These are phyloP conservation scores for Corythornis vintsioides DNA, from an alignment of 2,113 vertebrate species.

Conservation along the genomic window DNA sequence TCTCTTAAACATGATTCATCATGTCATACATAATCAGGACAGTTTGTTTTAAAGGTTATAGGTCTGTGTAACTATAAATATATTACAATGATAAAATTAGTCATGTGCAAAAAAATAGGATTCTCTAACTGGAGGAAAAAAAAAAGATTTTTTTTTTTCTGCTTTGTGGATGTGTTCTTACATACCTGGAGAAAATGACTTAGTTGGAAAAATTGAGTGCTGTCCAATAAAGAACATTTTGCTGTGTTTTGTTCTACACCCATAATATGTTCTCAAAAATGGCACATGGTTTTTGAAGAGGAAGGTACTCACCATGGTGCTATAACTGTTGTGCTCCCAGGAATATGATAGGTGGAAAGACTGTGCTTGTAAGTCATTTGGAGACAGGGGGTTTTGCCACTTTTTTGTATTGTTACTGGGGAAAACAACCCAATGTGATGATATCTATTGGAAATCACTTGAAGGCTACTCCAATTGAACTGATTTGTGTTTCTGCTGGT, in stretches of 20 bases:
- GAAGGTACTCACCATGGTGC: constrained; percentile 11
- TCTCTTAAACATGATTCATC: neutral
- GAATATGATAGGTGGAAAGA: constrained; percentile 15
- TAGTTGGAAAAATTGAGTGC: neutral
- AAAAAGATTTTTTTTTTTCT: neutral
- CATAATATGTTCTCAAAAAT: constrained; percentile 34
- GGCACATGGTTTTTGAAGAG: constrained; percentile 27
- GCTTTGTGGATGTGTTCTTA: neutral
- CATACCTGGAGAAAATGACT: neutral
- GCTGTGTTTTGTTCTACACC: constrained; percentile 5
- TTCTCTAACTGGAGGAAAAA: neutral
- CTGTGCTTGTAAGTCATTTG: neutral
- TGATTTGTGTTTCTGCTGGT: neutral
- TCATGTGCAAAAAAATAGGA: neutral
- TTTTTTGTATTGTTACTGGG: neutral
- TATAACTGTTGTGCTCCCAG: neutral
- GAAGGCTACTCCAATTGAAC: neutral
- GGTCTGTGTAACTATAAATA: neutral
- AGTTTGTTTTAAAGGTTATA: neutral
- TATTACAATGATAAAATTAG: neutral
- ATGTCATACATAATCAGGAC: neutral
- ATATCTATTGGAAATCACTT: neutral
- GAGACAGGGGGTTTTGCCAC: neutral
- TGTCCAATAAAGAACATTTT: constrained; percentile 4
- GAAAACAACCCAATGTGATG: neutral